These are phyloP conservation scores for Prionailurus bengalensis DNA, from an alignment of 2,113 vertebrate genomes.

Conservation along the genomic window DNA sequence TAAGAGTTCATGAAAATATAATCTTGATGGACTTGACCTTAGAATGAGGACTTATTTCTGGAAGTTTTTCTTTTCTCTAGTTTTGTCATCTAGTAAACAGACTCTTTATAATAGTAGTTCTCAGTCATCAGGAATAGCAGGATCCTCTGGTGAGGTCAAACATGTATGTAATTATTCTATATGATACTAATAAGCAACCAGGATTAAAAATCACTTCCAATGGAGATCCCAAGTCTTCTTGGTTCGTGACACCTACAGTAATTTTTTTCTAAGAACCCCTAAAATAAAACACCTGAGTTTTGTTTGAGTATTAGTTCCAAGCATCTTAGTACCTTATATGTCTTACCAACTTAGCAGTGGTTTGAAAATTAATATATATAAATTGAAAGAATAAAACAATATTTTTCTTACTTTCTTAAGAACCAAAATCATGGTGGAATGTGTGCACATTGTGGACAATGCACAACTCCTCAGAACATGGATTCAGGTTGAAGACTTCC, in stretches of 20 bases:
- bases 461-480: background rate
- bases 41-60: background rate
- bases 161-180: background rate
- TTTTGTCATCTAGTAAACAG: background rate
- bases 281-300: background rate
- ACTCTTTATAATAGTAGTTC: background rate
- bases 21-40: background rate
- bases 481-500: background rate
- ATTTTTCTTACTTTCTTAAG: background rate
- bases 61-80: conserved; percentile 37
- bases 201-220: background rate
- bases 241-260: background rate
- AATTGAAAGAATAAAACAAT: background rate
- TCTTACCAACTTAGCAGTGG: background rate
- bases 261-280: background rate
- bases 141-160: background rate
- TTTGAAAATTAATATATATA: background rate
- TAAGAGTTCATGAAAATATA: background rate
- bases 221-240: background rate
- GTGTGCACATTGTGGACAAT: background rate
- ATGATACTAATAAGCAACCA: background rate
- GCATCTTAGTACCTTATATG: background rate
- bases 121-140: background rate
- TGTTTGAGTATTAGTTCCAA: background rate
- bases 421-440: background rate